phyloP scores from a whole-genome alignment of 2,797 vertebrate genomes.

The Acrocephalus scirpaceus region DNA sequence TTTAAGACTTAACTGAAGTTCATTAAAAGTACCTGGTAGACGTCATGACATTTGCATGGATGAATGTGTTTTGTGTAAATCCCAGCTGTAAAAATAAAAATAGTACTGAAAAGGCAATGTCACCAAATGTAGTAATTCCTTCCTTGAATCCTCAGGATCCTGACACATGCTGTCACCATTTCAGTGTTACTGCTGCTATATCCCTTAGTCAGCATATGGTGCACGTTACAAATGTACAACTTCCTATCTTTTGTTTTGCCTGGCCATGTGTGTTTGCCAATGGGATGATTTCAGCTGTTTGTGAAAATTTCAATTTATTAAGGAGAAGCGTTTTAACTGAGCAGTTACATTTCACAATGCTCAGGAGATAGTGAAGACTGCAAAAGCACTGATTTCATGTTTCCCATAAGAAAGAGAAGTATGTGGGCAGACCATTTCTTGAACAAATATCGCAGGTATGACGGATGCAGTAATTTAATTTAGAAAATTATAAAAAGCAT shows the following conservation, averaged over 20 bases:
- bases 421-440: not conserved
- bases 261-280: not conserved
- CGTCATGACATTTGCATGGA: accelerated
- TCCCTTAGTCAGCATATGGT: not conserved
- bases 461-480: not conserved
- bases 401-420: accelerated
- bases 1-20: not conserved
- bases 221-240: not conserved
- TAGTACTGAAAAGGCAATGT: not conserved
- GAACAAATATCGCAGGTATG: not conserved
- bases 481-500: not conserved
- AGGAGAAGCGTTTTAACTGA: not conserved
- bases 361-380: not conserved
- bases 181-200: not conserved
- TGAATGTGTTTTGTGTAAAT: not conserved
- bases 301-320: not conserved
- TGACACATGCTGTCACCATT: not conserved
- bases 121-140: not conserved
- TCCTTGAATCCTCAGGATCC: not conserved
- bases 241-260: not conserved
- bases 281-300: not conserved
- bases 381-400: not conserved
- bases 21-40: not conserved
- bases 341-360: not conserved
- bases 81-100: not conserved